These are phyloP conservation scores for Ormyrus labotus DNA, from an alignment of 2,888 invertebrate species.

Conservation along the genomic window DNA sequence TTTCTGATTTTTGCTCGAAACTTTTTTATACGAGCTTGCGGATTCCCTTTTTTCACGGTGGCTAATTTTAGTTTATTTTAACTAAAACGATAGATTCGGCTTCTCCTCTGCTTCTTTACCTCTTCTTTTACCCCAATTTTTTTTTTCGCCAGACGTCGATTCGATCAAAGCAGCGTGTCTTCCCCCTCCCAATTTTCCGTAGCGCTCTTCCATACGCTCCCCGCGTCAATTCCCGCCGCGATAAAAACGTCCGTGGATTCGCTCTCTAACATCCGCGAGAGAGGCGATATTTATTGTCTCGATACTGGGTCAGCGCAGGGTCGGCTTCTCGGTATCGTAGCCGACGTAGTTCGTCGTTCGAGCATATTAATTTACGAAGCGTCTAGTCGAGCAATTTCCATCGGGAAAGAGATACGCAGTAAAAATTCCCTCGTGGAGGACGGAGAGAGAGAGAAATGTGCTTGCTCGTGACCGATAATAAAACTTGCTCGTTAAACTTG, in stretches of 20 bases:
- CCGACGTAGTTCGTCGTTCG: not conserved
- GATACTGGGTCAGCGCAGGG: conserved; percentile 39
- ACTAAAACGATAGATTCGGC: too few relatives aligned
- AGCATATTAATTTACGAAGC: conserved; percentile 47
- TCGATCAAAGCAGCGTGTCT: not conserved
- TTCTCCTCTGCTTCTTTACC: too few relatives aligned
- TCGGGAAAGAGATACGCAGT: not conserved
- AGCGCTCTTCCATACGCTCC: not conserved
- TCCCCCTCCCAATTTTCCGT: not conserved
- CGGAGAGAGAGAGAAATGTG: too few relatives aligned
- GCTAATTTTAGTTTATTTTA: too few relatives aligned
- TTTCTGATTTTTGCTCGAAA: too few relatives aligned
- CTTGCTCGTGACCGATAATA: conserved; percentile 1
- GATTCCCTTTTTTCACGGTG: too few relatives aligned
- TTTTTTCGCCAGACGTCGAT: too few relatives aligned
- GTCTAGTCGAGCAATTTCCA: conserved; percentile 22
- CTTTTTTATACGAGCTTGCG: too few relatives aligned
- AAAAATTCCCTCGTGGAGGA: too few relatives aligned
- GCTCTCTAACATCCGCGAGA: conserved; percentile 10
- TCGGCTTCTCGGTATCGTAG: conserved; percentile 31
- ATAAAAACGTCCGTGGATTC: not conserved
- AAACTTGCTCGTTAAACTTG: conserved; percentile 1
- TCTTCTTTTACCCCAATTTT: too few relatives aligned
- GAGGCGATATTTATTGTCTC: conserved; percentile 20
- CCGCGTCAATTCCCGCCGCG: not conserved